Evolutionary conservation across 2,113 vertebrate genomes (phyloP).

Genomic region (Gallinago undulata): DNA sequence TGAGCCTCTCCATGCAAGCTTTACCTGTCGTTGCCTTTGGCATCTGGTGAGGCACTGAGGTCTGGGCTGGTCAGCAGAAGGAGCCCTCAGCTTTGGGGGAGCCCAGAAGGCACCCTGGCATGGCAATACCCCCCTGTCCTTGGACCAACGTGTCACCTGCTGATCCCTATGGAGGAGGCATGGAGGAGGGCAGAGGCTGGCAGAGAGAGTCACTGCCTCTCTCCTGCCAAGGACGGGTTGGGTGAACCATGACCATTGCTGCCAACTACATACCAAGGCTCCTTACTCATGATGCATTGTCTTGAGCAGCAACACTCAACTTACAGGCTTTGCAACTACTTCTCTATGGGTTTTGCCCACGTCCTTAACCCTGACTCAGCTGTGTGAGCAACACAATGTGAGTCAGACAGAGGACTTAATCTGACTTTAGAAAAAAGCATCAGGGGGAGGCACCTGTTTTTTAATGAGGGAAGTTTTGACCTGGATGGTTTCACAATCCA

Average conservation of each 20-base stretch:
- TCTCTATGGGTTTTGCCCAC: not conserved
- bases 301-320: not conserved
- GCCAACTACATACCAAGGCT: not conserved
- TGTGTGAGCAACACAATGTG: fast-evolving
- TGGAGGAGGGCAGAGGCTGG: not conserved
- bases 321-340: not conserved
- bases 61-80: not conserved
- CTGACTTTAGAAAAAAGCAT: not conserved
- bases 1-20: not conserved
- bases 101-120: not conserved
- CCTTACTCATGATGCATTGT: not conserved
- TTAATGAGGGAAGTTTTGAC: not conserved
- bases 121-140: fast-evolving
- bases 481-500: not conserved
- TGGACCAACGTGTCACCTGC: fast-evolving
- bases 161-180: not conserved
- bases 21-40: not conserved
- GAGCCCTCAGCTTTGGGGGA: not conserved
- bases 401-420: not conserved
- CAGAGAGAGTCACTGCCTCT: not conserved
- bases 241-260: not conserved
- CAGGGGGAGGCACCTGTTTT: not conserved
- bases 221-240: not conserved
- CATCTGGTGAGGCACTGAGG: not conserved
- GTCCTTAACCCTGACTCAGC: not conserved